Evolutionary conservation across 2,113 vertebrate genomes (phyloP), one percentile per base, ranked within the genome.

Genomic region (Pomatostomus ruficeps): DNA sequence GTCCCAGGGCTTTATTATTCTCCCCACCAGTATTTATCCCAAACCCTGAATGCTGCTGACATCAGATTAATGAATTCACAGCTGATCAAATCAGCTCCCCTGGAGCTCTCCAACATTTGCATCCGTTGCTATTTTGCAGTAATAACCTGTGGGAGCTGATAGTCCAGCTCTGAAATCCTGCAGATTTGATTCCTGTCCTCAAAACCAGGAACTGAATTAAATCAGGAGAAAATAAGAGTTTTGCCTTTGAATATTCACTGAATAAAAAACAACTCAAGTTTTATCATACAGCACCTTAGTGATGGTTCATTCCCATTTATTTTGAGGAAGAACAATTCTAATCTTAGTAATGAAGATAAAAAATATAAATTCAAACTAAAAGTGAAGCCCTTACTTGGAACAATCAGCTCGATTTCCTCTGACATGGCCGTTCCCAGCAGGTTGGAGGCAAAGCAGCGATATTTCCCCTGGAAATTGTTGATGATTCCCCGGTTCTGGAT

Each of bases 401-500:
- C 98, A 86, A 99, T 97, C 58, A 99, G 98, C 73, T 98, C 98
- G 17, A 99, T 99, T 96, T 99, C 99, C 76, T 98, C 97, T 21
- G 99, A 99, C 98, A 99, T 98, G 68, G 99, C 98, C 5, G 98
- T 98, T 79, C 99, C 99, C 82, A 99, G 96, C 58, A 94, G 92
- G 48, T 99, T 99, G 71, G 98, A 98, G 13, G 99, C 99, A 61
- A 98, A 99, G 92, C 99, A 99, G 74, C 98, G 98, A 72, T 99
- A 99, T 92, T 88, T 98, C 86, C 99, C 99, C 94, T 99, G 99
- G 94, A 99, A 99, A 85, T 97, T 97, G 45, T 98, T 98, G 49
- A 99, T 98, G 88, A 99, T 99, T 8, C 98, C 99, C 33, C 98
- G 98, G 88, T 99, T 99, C 15, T 98, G 98, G 82, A 99, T 99